A percentile compares a stretch with the other conserved stretches of the same genome.
Conservation (phyloP, 2,888 invertebrate species). For the Oscheius sp. region DNA sequence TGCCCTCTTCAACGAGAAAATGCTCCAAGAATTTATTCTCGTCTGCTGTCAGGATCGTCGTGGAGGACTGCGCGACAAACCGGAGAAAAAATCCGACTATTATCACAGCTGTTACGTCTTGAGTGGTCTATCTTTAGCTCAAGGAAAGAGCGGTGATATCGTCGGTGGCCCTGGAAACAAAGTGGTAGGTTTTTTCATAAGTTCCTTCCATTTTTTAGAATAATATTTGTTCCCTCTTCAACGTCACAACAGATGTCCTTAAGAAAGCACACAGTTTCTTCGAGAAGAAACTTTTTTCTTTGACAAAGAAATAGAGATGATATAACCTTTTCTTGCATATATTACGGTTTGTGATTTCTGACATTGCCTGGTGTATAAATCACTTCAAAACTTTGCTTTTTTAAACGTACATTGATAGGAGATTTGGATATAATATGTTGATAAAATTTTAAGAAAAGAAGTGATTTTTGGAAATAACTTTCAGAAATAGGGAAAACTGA, state of each 20-base stretch:
- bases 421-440: not conserved
- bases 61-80: conserved; percentile 95
- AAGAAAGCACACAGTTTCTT: conserved; percentile 10
- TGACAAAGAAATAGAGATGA: not conserved
- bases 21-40: conserved; percentile 92
- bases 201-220: not conserved
- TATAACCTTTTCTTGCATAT: too few relatives aligned
- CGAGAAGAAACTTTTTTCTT: not conserved
- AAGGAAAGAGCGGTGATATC: conserved; percentile 71
- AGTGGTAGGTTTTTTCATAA: conserved; percentile 42
- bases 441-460: too few relatives aligned
- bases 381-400: too few relatives aligned
- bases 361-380: too few relatives aligned
- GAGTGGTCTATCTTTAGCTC: conserved; percentile 91
- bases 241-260: not conserved
- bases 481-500: too few relatives aligned
- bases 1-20: conserved; percentile 56
- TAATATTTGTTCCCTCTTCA: conserved; percentile 8
- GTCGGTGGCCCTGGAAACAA: conserved; percentile 49
- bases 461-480: too few relatives aligned
- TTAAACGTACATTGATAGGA: too few relatives aligned
- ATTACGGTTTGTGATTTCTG: too few relatives aligned
- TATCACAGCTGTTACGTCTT: conserved; percentile 97
- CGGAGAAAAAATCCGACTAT: conserved; percentile 88
- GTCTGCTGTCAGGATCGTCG: conserved; percentile 82